Evolutionary conservation across 2,797 vertebrate species (phyloP).

Genomic region (Carcharodon carcharias): DNA sequence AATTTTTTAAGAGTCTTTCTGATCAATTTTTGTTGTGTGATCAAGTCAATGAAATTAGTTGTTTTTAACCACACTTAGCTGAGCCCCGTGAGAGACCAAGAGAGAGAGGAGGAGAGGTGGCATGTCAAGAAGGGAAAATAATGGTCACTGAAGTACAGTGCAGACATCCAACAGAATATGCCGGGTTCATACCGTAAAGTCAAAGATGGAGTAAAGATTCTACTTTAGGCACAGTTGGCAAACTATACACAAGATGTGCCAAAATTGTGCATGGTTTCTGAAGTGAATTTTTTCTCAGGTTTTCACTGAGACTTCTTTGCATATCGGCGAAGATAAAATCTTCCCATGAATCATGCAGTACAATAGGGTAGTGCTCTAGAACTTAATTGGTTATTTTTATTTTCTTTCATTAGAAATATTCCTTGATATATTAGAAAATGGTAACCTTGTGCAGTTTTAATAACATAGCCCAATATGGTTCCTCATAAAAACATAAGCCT

Average conservation of each 20-base stretch:
- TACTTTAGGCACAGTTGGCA: not conserved
- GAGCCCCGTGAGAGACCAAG: not conserved
- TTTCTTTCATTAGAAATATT: not conserved
- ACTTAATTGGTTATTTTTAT: not conserved
- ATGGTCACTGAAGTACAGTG: not conserved
- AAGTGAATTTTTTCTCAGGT: not conserved
- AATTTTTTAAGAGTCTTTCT: not conserved
- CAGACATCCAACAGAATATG: not conserved
- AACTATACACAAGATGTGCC: not conserved
- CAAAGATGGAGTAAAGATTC: not conserved
- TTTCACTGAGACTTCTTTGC: not conserved
- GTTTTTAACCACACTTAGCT: not conserved
- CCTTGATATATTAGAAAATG: not conserved
- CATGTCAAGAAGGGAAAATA: too few relatives aligned
- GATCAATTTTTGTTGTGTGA: not conserved
- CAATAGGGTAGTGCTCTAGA: not conserved
- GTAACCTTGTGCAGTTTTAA: not conserved
- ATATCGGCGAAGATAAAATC: not conserved
- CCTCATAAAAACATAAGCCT: not conserved
- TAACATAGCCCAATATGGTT: not conserved
- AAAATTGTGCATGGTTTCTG: not conserved
- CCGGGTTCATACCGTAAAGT: not conserved
- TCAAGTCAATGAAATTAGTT: not conserved
- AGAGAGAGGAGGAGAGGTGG: not conserved
- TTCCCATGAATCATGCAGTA: too few relatives aligned